phyloP scores from a whole-genome alignment of 2,113 vertebrate species.

The Oryzias javanicus region DNA sequence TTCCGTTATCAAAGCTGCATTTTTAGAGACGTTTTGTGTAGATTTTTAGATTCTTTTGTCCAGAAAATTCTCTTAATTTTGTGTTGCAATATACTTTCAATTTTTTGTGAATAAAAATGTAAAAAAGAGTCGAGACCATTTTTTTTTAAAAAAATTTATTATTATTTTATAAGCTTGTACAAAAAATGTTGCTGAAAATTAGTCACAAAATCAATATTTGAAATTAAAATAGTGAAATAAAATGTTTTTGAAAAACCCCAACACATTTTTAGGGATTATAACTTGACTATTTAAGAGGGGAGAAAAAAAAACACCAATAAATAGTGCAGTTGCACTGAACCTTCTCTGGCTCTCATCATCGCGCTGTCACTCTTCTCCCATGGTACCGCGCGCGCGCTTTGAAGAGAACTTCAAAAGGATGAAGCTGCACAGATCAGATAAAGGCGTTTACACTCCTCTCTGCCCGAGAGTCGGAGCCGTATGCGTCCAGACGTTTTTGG shows the following conservation, averaged over 20 bases:
- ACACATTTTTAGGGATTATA: not conserved
- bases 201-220: not conserved
- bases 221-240: not conserved
- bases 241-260: not conserved
- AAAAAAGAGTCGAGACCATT: too few species aligned
- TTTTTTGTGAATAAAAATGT: too few species aligned
- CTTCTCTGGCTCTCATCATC: slow-evolving; percentile 52
- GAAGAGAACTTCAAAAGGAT: slow-evolving; percentile 65
- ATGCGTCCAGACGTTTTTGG: slow-evolving; percentile 59
- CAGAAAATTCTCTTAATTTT: too few species aligned
- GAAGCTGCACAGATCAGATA: slow-evolving; percentile 59
- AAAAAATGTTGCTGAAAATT: too few species aligned
- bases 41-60: too few species aligned
- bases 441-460: slow-evolving; percentile 62
- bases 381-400: slow-evolving; percentile 51
- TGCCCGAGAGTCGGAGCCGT: slow-evolving; percentile 44
- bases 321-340: slow-evolving; percentile 28
- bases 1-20: too few species aligned
- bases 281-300: not conserved
- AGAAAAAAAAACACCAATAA: slow-evolving; percentile 30
- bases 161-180: too few species aligned
- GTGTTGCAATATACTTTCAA: too few species aligned
- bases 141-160: too few species aligned
- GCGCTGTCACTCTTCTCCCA: slow-evolving; percentile 48
- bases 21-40: too few species aligned